A percentile compares a stretch with the other conserved stretches of the same genome.
These are phyloP conservation scores for Bucorvus abyssinicus DNA, from an alignment of 2,797 vertebrate species.

Conservation along the genomic window DNA sequence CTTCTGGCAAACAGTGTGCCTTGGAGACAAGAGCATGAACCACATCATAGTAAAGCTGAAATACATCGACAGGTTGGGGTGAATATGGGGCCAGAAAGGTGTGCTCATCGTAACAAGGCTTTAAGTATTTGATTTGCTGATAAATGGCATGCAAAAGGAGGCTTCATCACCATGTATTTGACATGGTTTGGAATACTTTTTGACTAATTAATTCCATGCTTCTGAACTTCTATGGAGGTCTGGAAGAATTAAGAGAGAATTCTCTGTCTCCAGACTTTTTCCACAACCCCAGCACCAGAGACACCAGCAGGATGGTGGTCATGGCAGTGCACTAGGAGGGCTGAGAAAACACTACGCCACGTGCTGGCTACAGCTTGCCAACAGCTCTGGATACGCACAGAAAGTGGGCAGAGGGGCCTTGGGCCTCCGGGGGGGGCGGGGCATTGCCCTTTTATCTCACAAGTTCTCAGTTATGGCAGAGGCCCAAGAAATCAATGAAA, in stretches of 20 bases:
- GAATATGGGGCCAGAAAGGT: background rate
- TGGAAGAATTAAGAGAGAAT: background rate
- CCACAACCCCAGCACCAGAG: accelerated
- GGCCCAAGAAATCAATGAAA: background rate
- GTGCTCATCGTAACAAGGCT: background rate
- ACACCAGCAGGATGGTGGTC: background rate
- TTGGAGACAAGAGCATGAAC: background rate
- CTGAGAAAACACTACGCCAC: background rate
- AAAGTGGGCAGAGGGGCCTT: background rate
- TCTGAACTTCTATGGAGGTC: background rate
- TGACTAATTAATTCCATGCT: background rate
- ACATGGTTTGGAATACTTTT: background rate
- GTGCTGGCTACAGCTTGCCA: background rate
- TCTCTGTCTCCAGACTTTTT: background rate
- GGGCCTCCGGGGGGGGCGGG: background rate
- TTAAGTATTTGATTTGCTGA: background rate
- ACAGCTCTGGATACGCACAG: accelerated
- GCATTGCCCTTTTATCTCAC: background rate
- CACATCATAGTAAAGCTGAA: background rate
- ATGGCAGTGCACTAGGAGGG: accelerated
- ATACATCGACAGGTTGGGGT: background rate
- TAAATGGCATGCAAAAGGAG: accelerated
- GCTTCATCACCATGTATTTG: background rate
- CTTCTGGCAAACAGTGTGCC: background rate
- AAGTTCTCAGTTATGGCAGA: background rate